These are phyloP conservation scores for Ectemnius lituratus DNA, from an alignment of 2,888 invertebrate species.

Conservation along the genomic window DNA sequence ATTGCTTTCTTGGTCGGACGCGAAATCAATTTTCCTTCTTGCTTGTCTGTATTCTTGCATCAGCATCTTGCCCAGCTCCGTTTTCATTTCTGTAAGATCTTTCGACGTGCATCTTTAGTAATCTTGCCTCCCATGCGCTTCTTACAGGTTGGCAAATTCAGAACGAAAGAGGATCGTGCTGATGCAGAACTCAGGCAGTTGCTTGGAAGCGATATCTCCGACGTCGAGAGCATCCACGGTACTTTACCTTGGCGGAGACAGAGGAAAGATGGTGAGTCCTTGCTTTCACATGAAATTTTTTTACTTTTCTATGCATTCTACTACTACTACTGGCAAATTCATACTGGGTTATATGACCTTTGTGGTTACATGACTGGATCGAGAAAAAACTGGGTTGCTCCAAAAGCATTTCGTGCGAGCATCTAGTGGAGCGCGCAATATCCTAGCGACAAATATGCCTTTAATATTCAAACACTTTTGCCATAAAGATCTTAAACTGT, in stretches of 20 bases:
- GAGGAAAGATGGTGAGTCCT: conserved; percentile 78
- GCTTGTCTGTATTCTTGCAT: conserved; percentile 32
- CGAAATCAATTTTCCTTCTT: conserved; percentile 43
- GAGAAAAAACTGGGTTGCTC: too few species aligned
- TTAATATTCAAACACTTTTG: too few species aligned
- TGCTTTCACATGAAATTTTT: neutral
- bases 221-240: conserved; percentile 82
- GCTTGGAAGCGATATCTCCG: conserved; percentile 83
- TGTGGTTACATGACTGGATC: too few species aligned
- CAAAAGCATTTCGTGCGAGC: too few species aligned
- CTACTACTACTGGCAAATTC: neutral
- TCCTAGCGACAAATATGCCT: too few species aligned
- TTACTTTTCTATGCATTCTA: neutral
- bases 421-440: too few species aligned
- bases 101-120: conserved; percentile 15
- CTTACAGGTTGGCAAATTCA: conserved; percentile 86
- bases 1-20: conserved; percentile 35
- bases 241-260: conserved; percentile 82
- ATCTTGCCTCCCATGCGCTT: conserved; percentile 14
- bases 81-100: conserved; percentile 36
- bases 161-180: conserved; percentile 87
- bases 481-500: too few species aligned
- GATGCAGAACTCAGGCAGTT: conserved; percentile 88
- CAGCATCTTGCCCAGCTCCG: conserved; percentile 35
- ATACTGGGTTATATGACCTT: too few species aligned